These are phyloP conservation scores for Harpagus bidentatus DNA, from an alignment of 2,113 vertebrate genomes.

Conservation along the genomic window DNA sequence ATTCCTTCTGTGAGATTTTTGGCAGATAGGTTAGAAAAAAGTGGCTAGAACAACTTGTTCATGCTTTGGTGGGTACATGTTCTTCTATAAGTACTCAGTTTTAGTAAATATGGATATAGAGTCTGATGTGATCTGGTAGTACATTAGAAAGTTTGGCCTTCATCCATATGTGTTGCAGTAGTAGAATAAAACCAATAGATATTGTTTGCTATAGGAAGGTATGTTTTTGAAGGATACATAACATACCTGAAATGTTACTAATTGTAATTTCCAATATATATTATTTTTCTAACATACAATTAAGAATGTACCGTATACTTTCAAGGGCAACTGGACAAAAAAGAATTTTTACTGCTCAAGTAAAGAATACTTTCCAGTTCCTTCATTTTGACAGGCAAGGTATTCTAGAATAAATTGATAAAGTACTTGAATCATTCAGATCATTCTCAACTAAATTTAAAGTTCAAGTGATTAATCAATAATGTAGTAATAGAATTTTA, in stretches of 20 bases:
- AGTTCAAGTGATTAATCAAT: constrained; percentile 73
- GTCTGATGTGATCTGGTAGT: background rate
- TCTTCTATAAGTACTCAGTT: background rate
- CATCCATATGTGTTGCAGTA: background rate
- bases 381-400: constrained; percentile 53
- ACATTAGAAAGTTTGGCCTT: background rate
- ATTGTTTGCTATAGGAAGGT: background rate
- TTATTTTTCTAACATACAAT: background rate
- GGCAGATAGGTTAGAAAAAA: background rate
- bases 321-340: background rate
- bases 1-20: background rate
- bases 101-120: background rate
- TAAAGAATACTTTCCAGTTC: background rate
- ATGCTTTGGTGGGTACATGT: background rate
- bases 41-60: background rate
- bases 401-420: constrained; percentile 62
- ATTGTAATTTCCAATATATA: background rate
- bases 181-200: background rate
- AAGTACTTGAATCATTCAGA: constrained; percentile 46
- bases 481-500: constrained; percentile 71
- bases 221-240: background rate
- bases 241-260: background rate
- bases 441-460: constrained; percentile 64
- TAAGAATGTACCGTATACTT: background rate
- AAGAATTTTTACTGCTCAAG: background rate